A percentile compares a stretch with the other conserved stretches of the same genome.
These are phyloP conservation scores for Labeo rohita DNA, from an alignment of 2,113 vertebrate genomes.

Conservation along the genomic window DNA sequence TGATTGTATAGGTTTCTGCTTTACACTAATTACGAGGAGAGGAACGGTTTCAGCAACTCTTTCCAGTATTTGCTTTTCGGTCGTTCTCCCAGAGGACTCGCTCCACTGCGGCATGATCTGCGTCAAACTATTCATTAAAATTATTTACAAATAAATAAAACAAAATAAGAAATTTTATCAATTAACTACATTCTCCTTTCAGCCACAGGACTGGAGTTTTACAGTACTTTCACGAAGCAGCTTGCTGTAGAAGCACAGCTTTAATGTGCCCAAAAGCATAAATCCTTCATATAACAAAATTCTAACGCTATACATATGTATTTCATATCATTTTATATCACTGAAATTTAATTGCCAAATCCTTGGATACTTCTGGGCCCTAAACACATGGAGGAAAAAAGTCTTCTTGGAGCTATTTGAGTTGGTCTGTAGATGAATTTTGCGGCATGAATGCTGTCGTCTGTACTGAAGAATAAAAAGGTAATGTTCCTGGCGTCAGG, in stretches of 20 bases:
- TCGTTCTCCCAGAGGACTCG: conserved; percentile 55
- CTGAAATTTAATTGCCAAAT: conserved; percentile 33
- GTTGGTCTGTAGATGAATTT: conserved; percentile 59
- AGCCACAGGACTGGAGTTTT: background rate
- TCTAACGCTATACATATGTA: background rate
- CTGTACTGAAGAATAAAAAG: conserved; percentile 70
- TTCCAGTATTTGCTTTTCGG: conserved; percentile 80
- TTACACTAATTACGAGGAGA: conserved; percentile 79
- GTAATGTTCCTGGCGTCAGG: conserved; percentile 76
- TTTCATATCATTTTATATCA: conserved; percentile 21
- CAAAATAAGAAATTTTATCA: background rate
- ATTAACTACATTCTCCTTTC: background rate
- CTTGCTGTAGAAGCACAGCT: background rate
- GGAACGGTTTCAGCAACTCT: conserved; percentile 75
- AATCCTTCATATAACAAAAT: background rate
- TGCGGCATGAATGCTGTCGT: conserved; percentile 66
- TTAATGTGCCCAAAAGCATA: background rate
- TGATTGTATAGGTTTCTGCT: conserved; percentile 78
- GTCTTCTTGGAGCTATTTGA: conserved; percentile 46
- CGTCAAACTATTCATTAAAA: conserved; percentile 22
- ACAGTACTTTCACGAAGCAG: background rate
- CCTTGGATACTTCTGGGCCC: conserved; percentile 24
- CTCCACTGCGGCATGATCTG: conserved; percentile 3
- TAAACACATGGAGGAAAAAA: conserved; percentile 51
- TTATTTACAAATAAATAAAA: conserved; percentile 15